A percentile compares a stretch with the other conserved stretches of the same genome.
Evolutionary conservation across 2,888 invertebrate species (phyloP).

Genomic region (Epistrophe grossulariae): DNA sequence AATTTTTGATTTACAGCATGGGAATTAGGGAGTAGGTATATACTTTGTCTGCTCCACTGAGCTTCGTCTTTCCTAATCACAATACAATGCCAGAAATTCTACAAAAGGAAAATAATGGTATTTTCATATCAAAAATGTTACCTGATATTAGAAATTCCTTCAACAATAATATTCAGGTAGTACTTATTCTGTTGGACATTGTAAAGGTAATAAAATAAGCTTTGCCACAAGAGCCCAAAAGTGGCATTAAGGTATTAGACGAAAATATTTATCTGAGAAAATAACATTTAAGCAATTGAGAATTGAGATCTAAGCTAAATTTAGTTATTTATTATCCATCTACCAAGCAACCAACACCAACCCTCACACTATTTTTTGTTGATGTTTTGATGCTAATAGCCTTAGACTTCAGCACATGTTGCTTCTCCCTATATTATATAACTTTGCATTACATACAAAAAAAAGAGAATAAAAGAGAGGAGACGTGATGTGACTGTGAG

Average conservation of each 20-base stretch:
- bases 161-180: neutral
- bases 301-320: constrained; percentile 6
- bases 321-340: neutral
- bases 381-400: constrained; percentile 10
- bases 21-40: neutral
- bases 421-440: constrained; percentile 31
- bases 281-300: neutral
- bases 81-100: neutral
- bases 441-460: neutral
- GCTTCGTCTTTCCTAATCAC: neutral
- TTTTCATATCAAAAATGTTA: neutral
- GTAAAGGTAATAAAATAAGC: neutral
- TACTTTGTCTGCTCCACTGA: neutral
- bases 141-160: constrained; percentile 29
- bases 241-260: neutral
- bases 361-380: neutral
- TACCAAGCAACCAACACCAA: too few relatives aligned
- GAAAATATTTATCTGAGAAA: constrained; percentile 23
- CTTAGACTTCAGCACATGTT: constrained; percentile 57
- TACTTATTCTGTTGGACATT: neutral
- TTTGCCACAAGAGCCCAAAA: neutral
- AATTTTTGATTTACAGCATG: constrained; percentile 23
- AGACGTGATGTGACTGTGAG: neutral
- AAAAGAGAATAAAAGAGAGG: neutral
- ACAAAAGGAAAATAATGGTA: neutral